Conservation (phyloP, 2,888 invertebrate species). For the Meta bourneti region DNA sequence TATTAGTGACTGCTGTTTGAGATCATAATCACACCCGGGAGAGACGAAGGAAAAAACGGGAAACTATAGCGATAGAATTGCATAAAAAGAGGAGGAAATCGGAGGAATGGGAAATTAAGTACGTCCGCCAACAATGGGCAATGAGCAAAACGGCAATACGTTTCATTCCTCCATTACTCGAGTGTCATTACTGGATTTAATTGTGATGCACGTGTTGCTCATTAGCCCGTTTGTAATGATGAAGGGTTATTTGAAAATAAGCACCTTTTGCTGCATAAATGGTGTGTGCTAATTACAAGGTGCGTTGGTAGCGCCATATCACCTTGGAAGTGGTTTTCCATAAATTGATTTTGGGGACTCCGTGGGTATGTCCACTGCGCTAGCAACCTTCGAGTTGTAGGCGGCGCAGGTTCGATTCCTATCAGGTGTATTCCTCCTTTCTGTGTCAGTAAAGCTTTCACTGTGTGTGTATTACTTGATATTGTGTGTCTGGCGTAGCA, state of each 20-base stretch:
- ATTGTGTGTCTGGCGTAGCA: no score
- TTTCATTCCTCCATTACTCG: not conserved
- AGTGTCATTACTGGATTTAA: not conserved
- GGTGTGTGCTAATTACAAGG: not conserved
- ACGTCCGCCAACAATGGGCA: not conserved
- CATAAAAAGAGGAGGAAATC: not conserved
- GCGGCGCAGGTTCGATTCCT: no score
- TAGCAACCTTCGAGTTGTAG: no score
- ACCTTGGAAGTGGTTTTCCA: no score
- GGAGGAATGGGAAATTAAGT: not conserved
- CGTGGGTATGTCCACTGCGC: no score
- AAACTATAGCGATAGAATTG: not conserved
- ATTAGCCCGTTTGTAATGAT: not conserved
- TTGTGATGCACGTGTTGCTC: not conserved
- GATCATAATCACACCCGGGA: conserved; percentile 37
- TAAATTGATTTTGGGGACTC: no score
- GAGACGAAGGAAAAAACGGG: not conserved
- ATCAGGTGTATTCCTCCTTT: no score
- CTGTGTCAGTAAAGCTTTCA: no score
- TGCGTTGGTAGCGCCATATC: not conserved
- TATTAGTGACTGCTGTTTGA: conserved; percentile 6
- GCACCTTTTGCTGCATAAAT: not conserved
- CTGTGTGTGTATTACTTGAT: no score
- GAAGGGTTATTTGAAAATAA: not conserved
- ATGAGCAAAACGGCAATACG: not conserved